Base-by-base conservation (phyloP, 2,888 invertebrate species). In the Argyresthia albistria region DNA sequence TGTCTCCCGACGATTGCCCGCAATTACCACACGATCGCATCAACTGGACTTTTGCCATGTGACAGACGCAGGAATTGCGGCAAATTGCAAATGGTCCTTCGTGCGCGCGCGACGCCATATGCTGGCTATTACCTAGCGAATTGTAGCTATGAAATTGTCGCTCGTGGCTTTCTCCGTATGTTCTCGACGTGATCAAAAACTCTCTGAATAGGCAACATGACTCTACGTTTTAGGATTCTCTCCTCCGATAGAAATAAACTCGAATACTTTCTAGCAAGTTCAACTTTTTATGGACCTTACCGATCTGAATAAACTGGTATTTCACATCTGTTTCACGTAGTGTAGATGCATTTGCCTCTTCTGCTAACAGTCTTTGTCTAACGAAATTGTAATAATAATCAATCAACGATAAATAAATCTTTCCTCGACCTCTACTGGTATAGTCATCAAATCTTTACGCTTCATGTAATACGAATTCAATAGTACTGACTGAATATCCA, bases 61-160 rank as follows among this genome's bases (percentile, higher is more conserved):
- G 55, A 56, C 58, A 56, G 57, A 56, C 46, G 54, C 53, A 42
- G 46, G 56, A 57, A 58, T 57, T 58, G 56, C 56, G 45, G 55
- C 54, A 60, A 60, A 60, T 60, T 60, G 60, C 57, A 50, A 49
- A 57, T 55, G 58, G 56, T 55, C 54, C 58, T 46, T 52, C 47
- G 46, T 16, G 46, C 49, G 14, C 35, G 54, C 54, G 43, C 51
- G 53, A 48, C 48, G 43, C 52, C 58, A 56, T 55, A 56, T 59
- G 56, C 54, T 55, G 39, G 1, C 2, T n/a, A n/a, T 39, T 39
- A 45, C 10, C 16, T 16, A 46, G 46, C 55, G 61, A 61, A 61
- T 62, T 61, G 62, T 58, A 35, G 58, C 35, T 61, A 59, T 58
- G 52, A 66, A 63, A 62, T 59, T 59, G 59, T 62, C 60, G 53